Evolutionary conservation across 2,113 vertebrate genomes (phyloP), one percentile per base, ranked within the genome.

Genomic region (Lophochroa leadbeateri): DNA sequence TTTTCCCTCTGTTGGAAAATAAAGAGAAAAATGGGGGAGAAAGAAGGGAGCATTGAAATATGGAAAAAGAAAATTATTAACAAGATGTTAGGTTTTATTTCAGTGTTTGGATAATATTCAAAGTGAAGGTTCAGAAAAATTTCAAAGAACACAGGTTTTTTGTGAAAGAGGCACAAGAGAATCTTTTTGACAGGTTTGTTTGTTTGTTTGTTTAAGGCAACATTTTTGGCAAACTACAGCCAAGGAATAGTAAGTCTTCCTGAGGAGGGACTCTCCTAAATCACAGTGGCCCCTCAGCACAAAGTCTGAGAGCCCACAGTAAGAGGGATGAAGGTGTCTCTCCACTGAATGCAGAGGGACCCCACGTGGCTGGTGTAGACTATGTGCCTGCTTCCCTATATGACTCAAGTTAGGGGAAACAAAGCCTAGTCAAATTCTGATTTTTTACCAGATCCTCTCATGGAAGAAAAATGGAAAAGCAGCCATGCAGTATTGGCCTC

Each of bases 311-410:
- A 90, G 19, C 29, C 64, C 39, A 65, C 47, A 65, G 0, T 31
- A 24, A 84, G 47, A 68, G 61, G 52, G 43, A 68, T 60, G 81
- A 88, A 96, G 74, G 81, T 86, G 72, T 64, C 33, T 88, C 13
- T 94, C 50, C 88, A 78, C 95, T 96, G 96, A 96, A 91, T 95
- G 65, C 17, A 96, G 95, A 82, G 95, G 93, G 93, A 97, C 96
- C 89, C 95, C 94, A 95, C 31, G 84, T 92, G 96, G 96, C 81
- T 95, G 86, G 57, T 82, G 55, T 19, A 89, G 61, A 92, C 70
- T 58, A 41, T 47, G 61, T 96, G 80, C 74, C 65, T 92, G 52
- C 61, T 86, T 91, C 83, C 83, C 77, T 68, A 41, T 71, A 68
- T 76, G 2, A 25, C 29, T 87, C 50, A 21, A 35, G 23, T 43